Base-by-base conservation (phyloP, 2,888 invertebrate genomes). In the Brachypalpus laphriformis region DNA sequence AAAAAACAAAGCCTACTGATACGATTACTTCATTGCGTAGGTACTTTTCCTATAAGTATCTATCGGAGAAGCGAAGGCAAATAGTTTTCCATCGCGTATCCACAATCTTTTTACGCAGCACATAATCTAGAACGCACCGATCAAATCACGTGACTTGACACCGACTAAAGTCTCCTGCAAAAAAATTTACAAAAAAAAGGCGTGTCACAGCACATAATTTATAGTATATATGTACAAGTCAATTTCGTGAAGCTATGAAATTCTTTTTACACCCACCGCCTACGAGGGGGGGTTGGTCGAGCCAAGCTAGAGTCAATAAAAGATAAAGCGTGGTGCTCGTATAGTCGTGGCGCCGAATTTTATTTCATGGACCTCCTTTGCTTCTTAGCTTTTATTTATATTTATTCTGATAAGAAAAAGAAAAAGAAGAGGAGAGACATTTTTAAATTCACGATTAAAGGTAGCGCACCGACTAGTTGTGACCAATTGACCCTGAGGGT, bases 1-100 rank as follows among this genome's bases (percentile, higher is more conserved):
- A 45, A 49, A 56, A 28, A 31, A 57, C 31, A 56, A 68, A 51
- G 31, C 22, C 45, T 8, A 16, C 9, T 66, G 22, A 34, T 66
- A 37, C 22, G 31, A 74, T 63, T 63, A 16, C 18, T 16, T 59
- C 28, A 59, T 22, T 45, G 45, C 45, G 56, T 56, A 25, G 28
- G 45, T 56, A 71, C 25, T 0, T 37, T 47, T 56, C 28, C 20
- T 37, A 54, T 7, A 45, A 4, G 28, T 18, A 42, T 66, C 25
- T 37, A 8, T 42, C 22, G 34, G 31, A 16, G 34, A n/a, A 51
- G 40, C 20, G 47, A 11, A 28, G 20, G 22, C 31, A 57, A 59
- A 80, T 80, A 66, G 28, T 9, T 75, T 22, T 47, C 68, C 56
- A 82, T 70, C 63, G 28, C 28, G 3, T 16, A 61, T 59, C 61